Base-by-base conservation (phyloP, 1,140 invertebrate genomes). In the Drosophila tani region DNA sequence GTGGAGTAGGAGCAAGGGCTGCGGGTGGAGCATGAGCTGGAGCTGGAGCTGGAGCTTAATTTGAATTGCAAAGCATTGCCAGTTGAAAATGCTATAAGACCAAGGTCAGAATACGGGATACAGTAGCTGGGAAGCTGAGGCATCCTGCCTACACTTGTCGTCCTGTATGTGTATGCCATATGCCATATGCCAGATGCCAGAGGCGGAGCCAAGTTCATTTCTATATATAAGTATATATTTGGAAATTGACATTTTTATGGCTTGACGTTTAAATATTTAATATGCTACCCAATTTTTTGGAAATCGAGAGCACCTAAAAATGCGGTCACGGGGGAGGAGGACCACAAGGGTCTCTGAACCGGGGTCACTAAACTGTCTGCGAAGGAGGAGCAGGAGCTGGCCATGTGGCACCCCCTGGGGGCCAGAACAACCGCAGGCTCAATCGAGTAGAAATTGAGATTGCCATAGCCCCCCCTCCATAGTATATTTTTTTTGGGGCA, bases 221-320 rank as follows among this genome's bases (percentile, higher is more conserved):
- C 7, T 21, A 19, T 14, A 35, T 11, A 56, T 11, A 40, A 21
- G 15, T 40, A 41, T 82, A 81, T 57, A 64, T 81, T 78, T 74
- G 38, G 56, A 69, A 78, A 84, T 85, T 84, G 82, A 60, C 59
- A 84, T 78, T 74, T 85, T 81, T 78, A 74, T 69, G 65, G 57
- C 47, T 65, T 79, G 60, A 78, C 60, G 78, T 68, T 66, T 81
- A 81, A 85, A 82, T 85, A 82, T 85, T 85, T 82, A 78, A 85
- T 86, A 82, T 86, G 60, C 32, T 60, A 56, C 46, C 60, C 51
- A 60, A 69, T 68, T 49, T 78, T 63, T 66, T 35, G 56, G 43
- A 53, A 71, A 77, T 84, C 59, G 62, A 68, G 59, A 46, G 21
- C n/a, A 21, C 32, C 47, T 9, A 79, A 46, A 58, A 51, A 67